phyloP scores from a whole-genome alignment of 1,140 invertebrate species.

The Sycophaga agraensis region DNA sequence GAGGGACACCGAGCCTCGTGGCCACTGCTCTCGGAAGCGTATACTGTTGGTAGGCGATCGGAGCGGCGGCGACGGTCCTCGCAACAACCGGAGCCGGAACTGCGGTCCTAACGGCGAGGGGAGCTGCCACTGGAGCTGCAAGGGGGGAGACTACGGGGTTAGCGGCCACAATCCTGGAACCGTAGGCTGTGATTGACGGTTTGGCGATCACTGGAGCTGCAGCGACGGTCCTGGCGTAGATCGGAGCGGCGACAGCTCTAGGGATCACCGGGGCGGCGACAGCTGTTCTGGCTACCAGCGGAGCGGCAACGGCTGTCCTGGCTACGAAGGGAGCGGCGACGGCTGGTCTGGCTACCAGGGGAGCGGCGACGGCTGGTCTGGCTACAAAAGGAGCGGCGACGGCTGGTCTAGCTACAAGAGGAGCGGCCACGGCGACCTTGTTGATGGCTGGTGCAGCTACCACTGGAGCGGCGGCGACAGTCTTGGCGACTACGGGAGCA shows the following conservation, averaged over 20 bases:
- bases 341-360: neutral
- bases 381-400: conserved; percentile 21
- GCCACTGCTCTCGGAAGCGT: conserved; percentile 39
- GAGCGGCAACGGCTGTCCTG: conserved; percentile 27
- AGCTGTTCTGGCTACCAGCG: conserved; percentile 12
- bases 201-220: conserved; percentile 7
- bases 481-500: conserved; percentile 10
- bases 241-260: conserved; percentile 15
- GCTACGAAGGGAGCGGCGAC: conserved; percentile 33
- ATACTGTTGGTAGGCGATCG: conserved; percentile 20
- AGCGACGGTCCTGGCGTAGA: conserved; percentile 29
- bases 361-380: conserved; percentile 21
- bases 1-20: conserved; percentile 34
- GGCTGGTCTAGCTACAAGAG: conserved; percentile 19
- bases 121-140: conserved; percentile 4
- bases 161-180: too few relatives aligned
- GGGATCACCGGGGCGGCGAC: conserved; percentile 12
- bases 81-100: conserved; percentile 19
- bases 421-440: conserved; percentile 28
- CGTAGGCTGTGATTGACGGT: conserved; percentile 14
- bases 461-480: conserved; percentile 25
- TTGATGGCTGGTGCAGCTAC: conserved; percentile 41
- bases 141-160: conserved; percentile 24
- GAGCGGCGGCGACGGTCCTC: neutral
- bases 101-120: conserved; percentile 26